phyloP scores from a whole-genome alignment of 2,113 vertebrate genomes.

The Ophthalmolycus amberensis region DNA sequence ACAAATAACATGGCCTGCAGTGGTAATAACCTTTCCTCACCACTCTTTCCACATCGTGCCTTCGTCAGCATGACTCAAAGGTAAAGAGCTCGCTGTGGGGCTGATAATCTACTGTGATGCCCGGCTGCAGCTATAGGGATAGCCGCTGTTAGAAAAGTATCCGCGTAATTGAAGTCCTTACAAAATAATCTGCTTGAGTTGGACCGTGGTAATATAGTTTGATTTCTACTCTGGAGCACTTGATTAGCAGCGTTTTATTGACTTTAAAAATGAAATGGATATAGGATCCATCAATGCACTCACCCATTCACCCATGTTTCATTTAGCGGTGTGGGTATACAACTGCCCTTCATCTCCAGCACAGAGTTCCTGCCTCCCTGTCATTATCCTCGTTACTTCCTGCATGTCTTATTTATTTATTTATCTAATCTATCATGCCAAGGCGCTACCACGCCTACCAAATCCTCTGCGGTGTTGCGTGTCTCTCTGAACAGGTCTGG shows the following conservation, averaged over 20 bases:
- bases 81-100: not conserved
- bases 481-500: conserved; percentile 64
- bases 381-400: conserved; percentile 29
- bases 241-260: not conserved
- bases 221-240: not conserved
- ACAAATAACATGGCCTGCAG: conserved; percentile 36
- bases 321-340: not conserved
- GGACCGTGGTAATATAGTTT: not conserved
- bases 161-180: not conserved
- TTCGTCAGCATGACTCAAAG: conserved; percentile 7
- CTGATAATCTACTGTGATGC: conserved; percentile 4
- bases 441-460: conserved; percentile 27
- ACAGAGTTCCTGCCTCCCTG: conserved; percentile 19
- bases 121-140: not conserved
- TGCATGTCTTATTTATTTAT: conserved; percentile 35
- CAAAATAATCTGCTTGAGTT: not conserved
- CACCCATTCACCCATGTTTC: not conserved
- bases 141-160: not conserved
- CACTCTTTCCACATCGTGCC: conserved; percentile 6
- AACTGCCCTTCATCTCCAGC: not conserved
- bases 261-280: not conserved
- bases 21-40: conserved; percentile 31
- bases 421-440: conserved; percentile 43
- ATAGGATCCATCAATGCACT: not conserved
- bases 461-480: conserved; percentile 38